Base-by-base conservation (phyloP, 1,140 invertebrate genomes). In the Zaprionus lachaisei region DNA sequence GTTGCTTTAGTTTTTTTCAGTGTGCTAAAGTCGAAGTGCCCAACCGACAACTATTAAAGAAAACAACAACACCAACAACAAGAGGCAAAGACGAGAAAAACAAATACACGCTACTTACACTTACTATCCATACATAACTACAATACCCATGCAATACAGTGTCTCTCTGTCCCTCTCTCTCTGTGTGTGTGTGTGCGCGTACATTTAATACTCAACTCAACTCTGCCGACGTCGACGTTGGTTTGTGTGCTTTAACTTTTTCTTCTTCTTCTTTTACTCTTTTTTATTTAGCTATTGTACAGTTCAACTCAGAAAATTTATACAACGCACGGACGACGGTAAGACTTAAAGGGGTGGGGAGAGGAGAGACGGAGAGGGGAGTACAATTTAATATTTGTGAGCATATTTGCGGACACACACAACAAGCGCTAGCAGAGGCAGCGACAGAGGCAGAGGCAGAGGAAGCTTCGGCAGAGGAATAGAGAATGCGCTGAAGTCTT, bases 91-190 rank as follows among this genome's bases (percentile, higher is more conserved):
- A 77, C 77, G 71, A 78, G 77, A 89, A 87, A 87, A 89, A 82
- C 83, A 87, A 89, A 87, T 87, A 87, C 84, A 89, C 84, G 76
- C 84, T 83, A 83, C 83, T 89, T 89, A 83, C 84, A 87, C 84
- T 87, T 89, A 87, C 83, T 87, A 87, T 87, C 67, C 77, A 72
- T 70, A 71, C 77, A 86, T 73, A 83, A 78, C 75, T 78, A 78
- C 66, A 70, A 61, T 71, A 77, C 68, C 61, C 37, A 75, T 63
- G 55, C 65, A 79, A 58, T 57, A 56, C n/a, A 28, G 41, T 47
- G 15, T 44, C 41, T 44, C 37, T 38, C 14, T 38, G 14, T 68
- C 17, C 37, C 41, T 63, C 24, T 37, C 31, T 63, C 28, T 55
- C 15, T 61, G 28, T 70, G 31, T 64, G 63, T 65, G 28, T 38